Percentiles rank a stretch among this genome's conserved stretches.
phyloP scores from a whole-genome alignment of 2,888 invertebrate genomes.

The Napeogenes sylphis region DNA sequence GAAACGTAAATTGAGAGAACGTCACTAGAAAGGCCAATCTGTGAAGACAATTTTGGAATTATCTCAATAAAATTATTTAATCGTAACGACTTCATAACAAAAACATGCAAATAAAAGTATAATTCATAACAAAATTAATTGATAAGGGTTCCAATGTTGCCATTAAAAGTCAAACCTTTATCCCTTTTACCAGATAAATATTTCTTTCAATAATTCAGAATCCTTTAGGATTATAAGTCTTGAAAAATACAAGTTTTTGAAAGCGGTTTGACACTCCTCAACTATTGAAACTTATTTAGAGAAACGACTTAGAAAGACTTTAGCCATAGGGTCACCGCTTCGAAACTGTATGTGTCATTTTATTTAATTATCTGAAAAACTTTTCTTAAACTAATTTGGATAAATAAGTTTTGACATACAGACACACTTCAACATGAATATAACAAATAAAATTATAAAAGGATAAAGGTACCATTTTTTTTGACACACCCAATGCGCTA shows the following conservation, averaged over 20 bases:
- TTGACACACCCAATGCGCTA: too few relatives aligned
- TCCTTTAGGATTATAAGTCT: constrained; percentile 52
- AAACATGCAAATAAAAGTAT: not conserved
- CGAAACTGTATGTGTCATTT: too few relatives aligned
- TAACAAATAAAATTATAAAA: too few relatives aligned
- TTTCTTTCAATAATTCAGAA: constrained; percentile 57
- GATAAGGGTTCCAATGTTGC: not conserved
- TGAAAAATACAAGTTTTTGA: constrained; percentile 65
- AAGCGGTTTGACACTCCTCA: constrained; percentile 30
- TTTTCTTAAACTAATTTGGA: too few relatives aligned
- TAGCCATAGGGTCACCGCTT: too few relatives aligned
- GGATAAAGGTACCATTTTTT: too few relatives aligned
- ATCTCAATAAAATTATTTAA: not conserved
- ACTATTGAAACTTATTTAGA: constrained; percentile 44
- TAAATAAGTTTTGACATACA: too few relatives aligned
- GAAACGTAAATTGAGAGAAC: constrained; percentile 56
- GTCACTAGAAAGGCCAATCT: constrained; percentile 42
- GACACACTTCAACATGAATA: too few relatives aligned
- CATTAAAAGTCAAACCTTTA: not conserved
- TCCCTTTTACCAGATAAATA: constrained; percentile 26
- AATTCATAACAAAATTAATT: not conserved
- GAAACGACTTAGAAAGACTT: constrained; percentile 22
- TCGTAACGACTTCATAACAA: not conserved
- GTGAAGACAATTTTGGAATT: not conserved
- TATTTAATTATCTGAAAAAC: too few relatives aligned